Conservation (phyloP, 2,113 vertebrate species). For the Calidris pygmaea region DNA sequence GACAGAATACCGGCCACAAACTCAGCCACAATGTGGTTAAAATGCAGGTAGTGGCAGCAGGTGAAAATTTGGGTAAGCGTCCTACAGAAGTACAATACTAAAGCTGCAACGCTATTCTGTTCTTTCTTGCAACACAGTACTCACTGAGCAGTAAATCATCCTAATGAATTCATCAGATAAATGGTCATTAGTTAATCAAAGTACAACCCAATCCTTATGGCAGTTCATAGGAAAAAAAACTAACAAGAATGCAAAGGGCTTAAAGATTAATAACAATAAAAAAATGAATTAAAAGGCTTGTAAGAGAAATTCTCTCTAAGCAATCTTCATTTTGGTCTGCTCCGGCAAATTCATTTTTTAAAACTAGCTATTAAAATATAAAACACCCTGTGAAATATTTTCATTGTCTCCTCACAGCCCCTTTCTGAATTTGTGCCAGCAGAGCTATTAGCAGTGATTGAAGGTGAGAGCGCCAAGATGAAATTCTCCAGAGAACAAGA, state of each 20-base stretch:
- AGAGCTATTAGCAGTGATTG: conserved; percentile 87
- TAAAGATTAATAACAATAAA: conserved; percentile 33
- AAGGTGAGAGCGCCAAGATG: conserved; percentile 74
- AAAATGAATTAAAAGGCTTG: background rate
- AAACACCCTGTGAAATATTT: conserved; percentile 64
- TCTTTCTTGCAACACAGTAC: background rate
- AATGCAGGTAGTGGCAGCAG: background rate
- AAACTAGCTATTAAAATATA: conserved; percentile 57
- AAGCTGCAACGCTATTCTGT: background rate
- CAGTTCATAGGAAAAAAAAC: background rate
- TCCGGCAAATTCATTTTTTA: conserved; percentile 43
- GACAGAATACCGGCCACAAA: background rate
- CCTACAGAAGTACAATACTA: background rate
- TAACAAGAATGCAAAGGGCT: background rate
- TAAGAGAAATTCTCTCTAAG: conserved; percentile 29
- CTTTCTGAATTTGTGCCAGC: conserved; percentile 80
- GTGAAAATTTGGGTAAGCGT: background rate
- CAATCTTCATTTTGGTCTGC: conserved; percentile 20
- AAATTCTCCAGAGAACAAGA: conserved; percentile 77
- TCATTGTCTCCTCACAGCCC: conserved; percentile 37
- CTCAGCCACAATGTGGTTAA: background rate
- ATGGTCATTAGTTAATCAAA: conserved; percentile 33
- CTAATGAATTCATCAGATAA: conserved; percentile 1
- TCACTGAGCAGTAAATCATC: background rate
- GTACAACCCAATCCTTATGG: background rate